These are phyloP conservation scores for Corythaixoides concolor DNA, from an alignment of 2,113 vertebrate species.

Conservation along the genomic window DNA sequence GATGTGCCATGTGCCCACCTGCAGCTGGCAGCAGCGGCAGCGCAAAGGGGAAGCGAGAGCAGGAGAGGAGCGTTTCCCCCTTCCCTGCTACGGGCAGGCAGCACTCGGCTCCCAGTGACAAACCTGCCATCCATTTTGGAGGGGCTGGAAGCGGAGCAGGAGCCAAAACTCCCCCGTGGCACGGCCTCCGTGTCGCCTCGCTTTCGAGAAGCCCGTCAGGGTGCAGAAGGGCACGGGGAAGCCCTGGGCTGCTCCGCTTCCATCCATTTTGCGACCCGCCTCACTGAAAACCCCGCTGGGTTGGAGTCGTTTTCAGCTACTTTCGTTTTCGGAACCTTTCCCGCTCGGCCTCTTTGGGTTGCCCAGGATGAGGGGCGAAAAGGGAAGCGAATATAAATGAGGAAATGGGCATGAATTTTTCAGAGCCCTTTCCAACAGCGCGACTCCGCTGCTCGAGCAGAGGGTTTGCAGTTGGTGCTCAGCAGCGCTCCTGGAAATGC, in stretches of 20 bases:
- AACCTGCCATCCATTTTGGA: neutral
- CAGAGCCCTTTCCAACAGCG: neutral
- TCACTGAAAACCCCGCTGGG: fast-evolving
- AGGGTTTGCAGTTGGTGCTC: neutral
- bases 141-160: neutral
- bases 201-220: fast-evolving
- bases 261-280: fast-evolving
- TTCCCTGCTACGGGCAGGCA: neutral
- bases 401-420: neutral
- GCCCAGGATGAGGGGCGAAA: neutral
- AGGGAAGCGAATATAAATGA: neutral
- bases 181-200: fast-evolving
- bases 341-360: fast-evolving
- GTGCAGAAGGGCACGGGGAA: neutral
- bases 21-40: neutral
- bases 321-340: neutral
- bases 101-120: too few relatives aligned
- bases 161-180: fast-evolving
- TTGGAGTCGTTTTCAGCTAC: fast-evolving
- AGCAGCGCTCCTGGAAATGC: neutral
- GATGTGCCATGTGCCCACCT: neutral
- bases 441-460: fast-evolving
- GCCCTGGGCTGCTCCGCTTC: fast-evolving
- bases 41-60: neutral
- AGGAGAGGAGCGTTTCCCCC: neutral